Evolutionary conservation across 2,888 invertebrate genomes (phyloP), one percentile per base, ranked within the genome.

Genomic region (Plebejus anna): DNA sequence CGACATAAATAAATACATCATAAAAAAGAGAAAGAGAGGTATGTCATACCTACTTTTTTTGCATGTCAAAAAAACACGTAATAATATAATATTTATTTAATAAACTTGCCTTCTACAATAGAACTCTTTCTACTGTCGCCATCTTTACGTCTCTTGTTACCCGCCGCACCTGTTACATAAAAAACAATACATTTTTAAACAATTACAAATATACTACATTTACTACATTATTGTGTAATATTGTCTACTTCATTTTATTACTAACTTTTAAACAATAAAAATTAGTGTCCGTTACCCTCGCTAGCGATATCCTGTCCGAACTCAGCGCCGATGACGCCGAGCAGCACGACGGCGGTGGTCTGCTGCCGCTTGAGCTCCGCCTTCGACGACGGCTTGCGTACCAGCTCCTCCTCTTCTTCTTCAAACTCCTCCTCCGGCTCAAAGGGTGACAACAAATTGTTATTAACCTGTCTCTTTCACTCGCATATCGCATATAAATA

Each of bases 271-370:
- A 42, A 42, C 9, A 42, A 42, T 9, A 42, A 0, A 9, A 28
- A 22, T 13, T 1, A 61, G 9, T 61, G 28, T 36, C 6, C 71
- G 1, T 59, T 59, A 90, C 95, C 95, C 83, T 95, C 96, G 66
- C 95, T 95, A 0, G 96, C 96, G 75, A 99, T 97, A 86, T 99
- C 99, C 86, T 98, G 98, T 0, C 99, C 99, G 86, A 99, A 99
- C 90, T 99, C 99, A 0, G 99, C 98, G 0, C 99, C 99, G 76
- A 99, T 98, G 0, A 99, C 99, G 0, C 99, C 99, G 66, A 99
- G 90, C 76, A 99, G 91, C 4, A 99, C 98, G 0, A 99, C 98
- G 0, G 99, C 98, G 0, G 99, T 99, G 0, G 99, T 98, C 89
- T 99, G 99, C 84, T 99, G 98, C 6, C 99, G 95, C 82, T 98